Percentiles rank a stretch among this genome's conserved stretches.
These are phyloP conservation scores for Brachyptera putata DNA, from an alignment of 2,888 invertebrate genomes.

Conservation along the genomic window DNA sequence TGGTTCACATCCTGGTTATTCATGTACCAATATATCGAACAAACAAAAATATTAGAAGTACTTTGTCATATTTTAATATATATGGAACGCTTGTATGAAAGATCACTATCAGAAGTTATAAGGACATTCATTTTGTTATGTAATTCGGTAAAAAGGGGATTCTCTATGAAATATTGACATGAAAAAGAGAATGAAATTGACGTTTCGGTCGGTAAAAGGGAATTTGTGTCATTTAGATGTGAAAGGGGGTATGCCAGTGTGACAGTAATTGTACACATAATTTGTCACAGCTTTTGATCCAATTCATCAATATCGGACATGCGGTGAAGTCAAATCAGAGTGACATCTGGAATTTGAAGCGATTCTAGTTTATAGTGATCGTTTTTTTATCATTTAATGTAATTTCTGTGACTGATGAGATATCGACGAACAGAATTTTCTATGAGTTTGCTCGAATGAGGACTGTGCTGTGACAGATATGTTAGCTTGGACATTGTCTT, in stretches of 20 bases:
- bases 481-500: too few relatives aligned
- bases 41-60: too few relatives aligned
- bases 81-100: too few relatives aligned
- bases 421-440: too few relatives aligned
- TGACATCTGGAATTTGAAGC: background rate
- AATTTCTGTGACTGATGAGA: background rate
- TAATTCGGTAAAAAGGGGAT: background rate
- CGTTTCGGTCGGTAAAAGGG: background rate
- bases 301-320: conserved; percentile 19
- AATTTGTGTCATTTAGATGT: conserved; percentile 11
- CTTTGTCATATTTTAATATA: too few relatives aligned
- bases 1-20: too few relatives aligned
- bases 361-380: background rate
- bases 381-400: background rate
- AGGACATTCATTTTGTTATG: too few relatives aligned
- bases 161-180: background rate
- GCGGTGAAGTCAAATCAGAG: background rate
- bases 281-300: conserved; percentile 22
- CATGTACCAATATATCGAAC: too few relatives aligned
- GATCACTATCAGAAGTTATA: too few relatives aligned
- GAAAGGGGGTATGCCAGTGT: conserved; percentile 7
- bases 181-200: conserved; percentile 2
- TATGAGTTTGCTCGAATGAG: too few relatives aligned
- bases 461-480: too few relatives aligned
- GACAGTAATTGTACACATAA: conserved; percentile 24